Percentiles rank a stretch among this genome's conserved stretches.
These are phyloP conservation scores for Hippocampus barbouri DNA, from an alignment of 2,113 vertebrate species.

Conservation along the genomic window DNA sequence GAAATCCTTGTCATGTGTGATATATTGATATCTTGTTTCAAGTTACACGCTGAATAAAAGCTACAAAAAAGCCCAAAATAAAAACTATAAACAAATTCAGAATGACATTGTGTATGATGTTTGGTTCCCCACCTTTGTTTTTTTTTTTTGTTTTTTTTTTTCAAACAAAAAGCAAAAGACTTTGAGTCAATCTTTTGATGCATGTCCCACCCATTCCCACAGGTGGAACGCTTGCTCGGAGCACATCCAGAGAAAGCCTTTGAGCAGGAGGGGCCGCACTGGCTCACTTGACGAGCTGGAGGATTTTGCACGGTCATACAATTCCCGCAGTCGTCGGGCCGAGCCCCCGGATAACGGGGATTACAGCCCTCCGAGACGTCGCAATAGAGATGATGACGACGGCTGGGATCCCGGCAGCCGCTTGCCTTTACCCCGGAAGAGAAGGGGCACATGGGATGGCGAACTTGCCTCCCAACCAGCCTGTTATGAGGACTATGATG, in stretches of 20 bases:
- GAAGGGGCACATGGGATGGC: conserved; percentile 78
- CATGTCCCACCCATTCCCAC: conserved; percentile 22
- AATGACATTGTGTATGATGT: not conserved
- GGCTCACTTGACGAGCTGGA: conserved; percentile 94
- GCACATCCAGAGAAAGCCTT: conserved; percentile 84
- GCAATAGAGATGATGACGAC: conserved; percentile 58
- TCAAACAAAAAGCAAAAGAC: not conserved
- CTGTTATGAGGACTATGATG: conserved; percentile 75
- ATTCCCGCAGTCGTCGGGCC: conserved; percentile 62
- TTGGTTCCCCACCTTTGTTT: not conserved
- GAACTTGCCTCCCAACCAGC: conserved; percentile 56
- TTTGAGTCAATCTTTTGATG: not conserved
- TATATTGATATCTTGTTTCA: too few relatives aligned
- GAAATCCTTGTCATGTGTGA: too few relatives aligned
- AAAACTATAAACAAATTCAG: not conserved
- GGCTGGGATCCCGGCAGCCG: conserved; percentile 76
- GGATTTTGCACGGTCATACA: conserved; percentile 83
- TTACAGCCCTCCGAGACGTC: conserved; percentile 55
- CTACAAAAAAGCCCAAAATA: not conserved
- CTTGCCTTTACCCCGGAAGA: conserved; percentile 74
- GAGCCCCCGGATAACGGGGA: conserved; percentile 70
- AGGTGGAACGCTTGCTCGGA: conserved; percentile 88
- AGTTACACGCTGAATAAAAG: too few relatives aligned
- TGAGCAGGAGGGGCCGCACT: conserved; percentile 79
- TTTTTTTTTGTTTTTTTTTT: not conserved